phyloP scores from a whole-genome alignment of 1,140 invertebrate species.

The Sarcophaga bullata region DNA sequence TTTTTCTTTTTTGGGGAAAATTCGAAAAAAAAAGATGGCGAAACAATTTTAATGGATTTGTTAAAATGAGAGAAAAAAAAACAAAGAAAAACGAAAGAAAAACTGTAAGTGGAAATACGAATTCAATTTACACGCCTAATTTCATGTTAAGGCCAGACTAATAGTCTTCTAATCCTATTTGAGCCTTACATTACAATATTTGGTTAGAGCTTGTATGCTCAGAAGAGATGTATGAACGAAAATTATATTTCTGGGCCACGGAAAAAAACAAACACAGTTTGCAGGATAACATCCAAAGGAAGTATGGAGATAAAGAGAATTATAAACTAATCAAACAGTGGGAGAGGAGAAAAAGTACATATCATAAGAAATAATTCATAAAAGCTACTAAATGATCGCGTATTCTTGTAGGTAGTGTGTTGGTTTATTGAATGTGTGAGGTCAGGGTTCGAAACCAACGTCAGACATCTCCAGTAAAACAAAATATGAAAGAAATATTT shows the following conservation, averaged over 20 bases:
- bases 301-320: neutral
- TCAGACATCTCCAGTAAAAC: too few species aligned
- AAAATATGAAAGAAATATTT: too few species aligned
- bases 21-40: neutral
- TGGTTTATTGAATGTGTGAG: too few species aligned
- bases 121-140: conserved; percentile 44
- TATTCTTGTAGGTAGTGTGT: too few species aligned
- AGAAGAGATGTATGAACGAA: neutral
- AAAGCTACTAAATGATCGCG: too few species aligned
- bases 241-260: neutral
- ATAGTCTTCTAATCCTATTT: conserved; percentile 19
- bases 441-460: too few species aligned
- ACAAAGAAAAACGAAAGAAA: too few species aligned
- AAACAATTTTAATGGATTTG: conserved; percentile 15
- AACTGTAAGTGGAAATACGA: neutral
- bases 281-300: neutral
- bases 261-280: neutral
- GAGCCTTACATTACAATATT: conserved; percentile 2
- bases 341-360: neutral
- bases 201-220: neutral
- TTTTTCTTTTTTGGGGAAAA: neutral
- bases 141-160: conserved; percentile 34
- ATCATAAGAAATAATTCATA: too few species aligned
- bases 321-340: conserved; percentile 1
- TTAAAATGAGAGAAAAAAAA: neutral